phyloP scores from a whole-genome alignment of 2,888 invertebrate species.

The Melipona bicolor region DNA sequence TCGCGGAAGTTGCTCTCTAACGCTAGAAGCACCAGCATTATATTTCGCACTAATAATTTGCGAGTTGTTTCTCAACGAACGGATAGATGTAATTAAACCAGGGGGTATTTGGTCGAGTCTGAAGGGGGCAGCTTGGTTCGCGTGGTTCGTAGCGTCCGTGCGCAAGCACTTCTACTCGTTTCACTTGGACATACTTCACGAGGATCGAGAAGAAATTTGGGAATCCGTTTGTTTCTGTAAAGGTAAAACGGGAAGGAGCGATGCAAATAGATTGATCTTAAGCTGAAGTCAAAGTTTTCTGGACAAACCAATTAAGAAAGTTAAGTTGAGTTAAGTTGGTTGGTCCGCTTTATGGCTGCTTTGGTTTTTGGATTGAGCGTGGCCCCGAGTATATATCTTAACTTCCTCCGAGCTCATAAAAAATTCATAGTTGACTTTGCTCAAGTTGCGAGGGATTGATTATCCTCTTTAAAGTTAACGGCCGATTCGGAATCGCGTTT shows the following conservation, averaged over 20 bases:
- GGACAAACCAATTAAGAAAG: constrained; percentile 20
- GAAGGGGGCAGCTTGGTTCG: neutral
- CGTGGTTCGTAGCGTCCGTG: no score
- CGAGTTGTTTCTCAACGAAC: constrained; percentile 47
- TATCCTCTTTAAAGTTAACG: constrained; percentile 11
- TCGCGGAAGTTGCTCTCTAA: constrained; percentile 54
- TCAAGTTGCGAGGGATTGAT: constrained; percentile 12
- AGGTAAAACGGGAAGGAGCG: neutral
- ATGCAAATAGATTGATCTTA: constrained; percentile 10
- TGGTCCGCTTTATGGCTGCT: constrained; percentile 1
- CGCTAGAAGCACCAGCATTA: constrained; percentile 22
- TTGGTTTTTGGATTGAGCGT: constrained; percentile 6
- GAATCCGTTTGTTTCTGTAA: neutral
- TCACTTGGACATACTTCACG: neutral
- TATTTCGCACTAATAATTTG: constrained; percentile 58
- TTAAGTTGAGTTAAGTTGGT: neutral
- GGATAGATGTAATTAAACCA: constrained; percentile 30
- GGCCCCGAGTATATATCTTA: neutral
- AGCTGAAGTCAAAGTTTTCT: neutral
- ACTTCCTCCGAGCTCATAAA: constrained; percentile 15
- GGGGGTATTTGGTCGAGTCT: neutral
- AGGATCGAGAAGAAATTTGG: no score
- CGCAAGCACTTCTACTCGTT: neutral
- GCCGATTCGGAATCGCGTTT: neutral
- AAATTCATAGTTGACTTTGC: constrained; percentile 28